Percentiles rank a stretch among this genome's conserved stretches.
phyloP scores from a whole-genome alignment of 2,113 vertebrate species.

The Gymnogyps californianus region DNA sequence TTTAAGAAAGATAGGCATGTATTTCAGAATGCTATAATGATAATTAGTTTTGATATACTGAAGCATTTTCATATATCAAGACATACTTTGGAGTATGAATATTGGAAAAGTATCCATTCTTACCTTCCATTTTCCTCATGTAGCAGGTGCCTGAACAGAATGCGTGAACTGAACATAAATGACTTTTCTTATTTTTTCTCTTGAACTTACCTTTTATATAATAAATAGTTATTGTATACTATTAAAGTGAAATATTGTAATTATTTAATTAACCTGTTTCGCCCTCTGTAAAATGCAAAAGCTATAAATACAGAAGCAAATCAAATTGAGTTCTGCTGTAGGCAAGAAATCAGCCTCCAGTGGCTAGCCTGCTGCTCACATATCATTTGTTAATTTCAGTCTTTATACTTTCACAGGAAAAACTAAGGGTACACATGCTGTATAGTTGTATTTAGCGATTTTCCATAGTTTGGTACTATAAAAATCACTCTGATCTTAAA shows the following conservation, averaged over 20 bases:
- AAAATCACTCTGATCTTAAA: neutral
- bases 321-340: slow-evolving; percentile 33
- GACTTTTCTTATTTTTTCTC: neutral
- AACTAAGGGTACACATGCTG: neutral
- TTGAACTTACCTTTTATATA: neutral
- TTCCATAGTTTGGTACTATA: neutral
- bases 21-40: neutral
- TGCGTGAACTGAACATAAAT: neutral
- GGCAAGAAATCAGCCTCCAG: slow-evolving; percentile 33
- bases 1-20: neutral
- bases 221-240: slow-evolving; percentile 14
- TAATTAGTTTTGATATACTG: neutral
- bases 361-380: slow-evolving; percentile 1
- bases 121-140: neutral
- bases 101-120: neutral
- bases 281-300: slow-evolving; percentile 39
- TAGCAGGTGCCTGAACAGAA: neutral
- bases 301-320: slow-evolving; percentile 38
- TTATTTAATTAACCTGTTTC: slow-evolving; percentile 55
- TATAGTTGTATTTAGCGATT: neutral
- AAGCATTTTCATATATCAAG: neutral
- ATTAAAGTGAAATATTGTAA: slow-evolving; percentile 43
- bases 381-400: slow-evolving; percentile 12
- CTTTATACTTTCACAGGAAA: neutral
- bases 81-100: neutral